phyloP scores from a whole-genome alignment of 2,888 invertebrate genomes.

The Pollenia angustigena region DNA sequence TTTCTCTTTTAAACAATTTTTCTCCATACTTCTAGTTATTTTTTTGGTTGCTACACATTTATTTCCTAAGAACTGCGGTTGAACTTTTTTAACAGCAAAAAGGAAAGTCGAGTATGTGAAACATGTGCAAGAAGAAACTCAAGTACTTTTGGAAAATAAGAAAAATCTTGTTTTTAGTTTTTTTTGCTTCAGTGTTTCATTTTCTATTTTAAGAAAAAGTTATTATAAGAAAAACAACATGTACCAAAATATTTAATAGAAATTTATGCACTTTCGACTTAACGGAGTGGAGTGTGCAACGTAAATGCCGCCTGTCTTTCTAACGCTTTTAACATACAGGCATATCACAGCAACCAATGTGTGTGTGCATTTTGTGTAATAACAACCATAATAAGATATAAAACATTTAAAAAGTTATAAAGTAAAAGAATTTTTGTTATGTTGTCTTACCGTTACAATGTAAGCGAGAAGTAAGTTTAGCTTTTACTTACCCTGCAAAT shows the following conservation, averaged over 20 bases:
- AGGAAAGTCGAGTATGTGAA: constrained; percentile 40
- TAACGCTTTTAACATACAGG: not conserved
- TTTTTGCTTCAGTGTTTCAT: constrained; percentile 20
- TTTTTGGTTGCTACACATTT: not conserved
- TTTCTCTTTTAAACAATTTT: not conserved
- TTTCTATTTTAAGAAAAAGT: constrained; percentile 60
- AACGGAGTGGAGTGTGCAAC: constrained; percentile 28
- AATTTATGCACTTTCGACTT: constrained; percentile 59
- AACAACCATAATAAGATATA: constrained; percentile 52
- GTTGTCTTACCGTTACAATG: constrained; percentile 11
- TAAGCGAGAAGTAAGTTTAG: not conserved
- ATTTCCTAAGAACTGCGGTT: constrained; percentile 34
- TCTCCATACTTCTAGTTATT: not conserved
- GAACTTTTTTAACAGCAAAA: constrained; percentile 40
- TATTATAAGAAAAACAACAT: constrained; percentile 41
- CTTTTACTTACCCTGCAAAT: too few species aligned
- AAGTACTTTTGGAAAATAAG: constrained; percentile 45
- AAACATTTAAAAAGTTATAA: constrained; percentile 61
- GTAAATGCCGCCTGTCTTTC: constrained; percentile 13
- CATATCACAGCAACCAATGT: not conserved
- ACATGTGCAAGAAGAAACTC: constrained; percentile 37
- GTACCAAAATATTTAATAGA: constrained; percentile 24
- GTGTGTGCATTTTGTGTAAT: constrained; percentile 24
- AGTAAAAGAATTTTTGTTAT: constrained; percentile 33
- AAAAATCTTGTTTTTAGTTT: not conserved